Percentiles rank a stretch among this genome's conserved stretches.
Evolutionary conservation across 1,140 invertebrate species (phyloP).

Genomic region (Platyscapa corneri): DNA sequence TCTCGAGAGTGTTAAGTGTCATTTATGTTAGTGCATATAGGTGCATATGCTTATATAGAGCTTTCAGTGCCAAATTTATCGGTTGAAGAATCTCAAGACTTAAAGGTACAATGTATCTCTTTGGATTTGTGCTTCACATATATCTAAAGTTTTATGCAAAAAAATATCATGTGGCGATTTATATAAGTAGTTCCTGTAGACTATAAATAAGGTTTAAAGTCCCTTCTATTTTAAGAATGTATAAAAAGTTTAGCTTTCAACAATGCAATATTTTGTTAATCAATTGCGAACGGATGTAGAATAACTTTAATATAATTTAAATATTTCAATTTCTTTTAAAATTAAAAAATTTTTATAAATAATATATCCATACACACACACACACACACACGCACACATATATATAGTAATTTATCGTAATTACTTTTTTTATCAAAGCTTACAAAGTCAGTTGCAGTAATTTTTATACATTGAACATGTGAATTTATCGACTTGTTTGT

Average conservation of each 20-base stretch:
- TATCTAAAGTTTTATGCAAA: neutral
- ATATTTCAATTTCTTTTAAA: too few species aligned
- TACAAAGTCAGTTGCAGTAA: too few species aligned
- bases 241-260: neutral
- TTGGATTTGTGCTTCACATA: slow-evolving; percentile 4
- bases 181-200: neutral
- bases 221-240: neutral
- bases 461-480: too few species aligned
- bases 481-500: too few species aligned
- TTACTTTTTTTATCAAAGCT: too few species aligned
- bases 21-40: neutral
- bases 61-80: slow-evolving; percentile 1
- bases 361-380: too few species aligned
- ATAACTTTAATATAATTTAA: too few species aligned
- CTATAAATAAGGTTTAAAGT: neutral
- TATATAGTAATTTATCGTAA: too few species aligned
- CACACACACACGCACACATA: too few species aligned
- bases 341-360: too few species aligned
- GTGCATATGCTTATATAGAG: neutral
- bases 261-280: neutral
- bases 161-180: neutral
- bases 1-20: slow-evolving; percentile 1
- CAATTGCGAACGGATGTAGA: neutral
- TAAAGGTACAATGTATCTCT: neutral
- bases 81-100: slow-evolving; percentile 7